Conservation (phyloP, 92 coral and sea anemone genomes). For the Siderastrea siderea region DNA sequence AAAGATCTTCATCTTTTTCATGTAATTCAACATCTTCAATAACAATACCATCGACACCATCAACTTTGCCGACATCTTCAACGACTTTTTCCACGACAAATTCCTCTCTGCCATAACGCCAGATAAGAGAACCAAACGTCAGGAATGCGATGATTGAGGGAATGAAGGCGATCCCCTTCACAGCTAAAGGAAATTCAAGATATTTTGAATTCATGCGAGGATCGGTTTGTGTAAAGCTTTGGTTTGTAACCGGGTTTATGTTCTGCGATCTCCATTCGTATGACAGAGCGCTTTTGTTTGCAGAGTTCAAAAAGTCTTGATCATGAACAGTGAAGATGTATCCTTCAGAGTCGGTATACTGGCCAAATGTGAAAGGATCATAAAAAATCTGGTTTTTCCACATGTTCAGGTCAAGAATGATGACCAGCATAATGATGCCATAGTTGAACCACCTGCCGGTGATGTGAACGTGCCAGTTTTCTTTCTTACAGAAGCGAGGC, state of each 20-base stretch:
- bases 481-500: constrained; percentile 89
- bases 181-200: constrained; percentile 73
- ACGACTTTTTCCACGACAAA: constrained; percentile 73
- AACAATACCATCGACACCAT: constrained; percentile 85
- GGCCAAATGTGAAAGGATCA: constrained; percentile 92
- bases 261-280: constrained; percentile 84
- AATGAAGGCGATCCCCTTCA: constrained; percentile 90
- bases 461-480: constrained; percentile 93
- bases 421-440: constrained; percentile 94
- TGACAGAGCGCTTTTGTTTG: constrained; percentile 88
- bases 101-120: constrained; percentile 94
- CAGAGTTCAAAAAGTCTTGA: constrained; percentile 70
- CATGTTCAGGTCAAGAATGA: constrained; percentile 96
- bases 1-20: constrained; percentile 6
- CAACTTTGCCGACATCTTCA: constrained; percentile 74
- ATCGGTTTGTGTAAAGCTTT: constrained; percentile 71
- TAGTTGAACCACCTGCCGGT: constrained; percentile 99
- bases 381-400: constrained; percentile 99
- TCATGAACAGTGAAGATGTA: constrained; percentile 82
- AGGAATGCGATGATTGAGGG: constrained; percentile 89
- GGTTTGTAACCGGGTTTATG: constrained; percentile 74
- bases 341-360: constrained; percentile 80
- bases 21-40: constrained; percentile 71
- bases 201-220: constrained; percentile 95
- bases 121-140: constrained; percentile 85